A percentile compares a stretch with the other conserved stretches of the same genome.
Conservation (phyloP, 2,888 invertebrate genomes). For the Cataglyphis altisquamis region DNA sequence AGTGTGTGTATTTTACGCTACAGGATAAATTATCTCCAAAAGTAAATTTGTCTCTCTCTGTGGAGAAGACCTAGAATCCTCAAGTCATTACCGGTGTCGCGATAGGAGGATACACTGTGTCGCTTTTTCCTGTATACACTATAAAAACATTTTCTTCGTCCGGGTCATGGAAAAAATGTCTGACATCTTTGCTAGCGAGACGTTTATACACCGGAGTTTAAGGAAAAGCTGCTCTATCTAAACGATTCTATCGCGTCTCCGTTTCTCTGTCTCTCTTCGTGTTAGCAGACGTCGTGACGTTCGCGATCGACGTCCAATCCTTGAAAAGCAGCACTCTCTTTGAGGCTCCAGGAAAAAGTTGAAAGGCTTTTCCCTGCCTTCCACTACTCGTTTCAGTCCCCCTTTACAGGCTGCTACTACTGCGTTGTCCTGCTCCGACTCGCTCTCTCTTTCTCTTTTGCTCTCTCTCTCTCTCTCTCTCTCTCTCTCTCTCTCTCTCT, state of each 20-base stretch:
- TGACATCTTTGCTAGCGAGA: conserved; percentile 8
- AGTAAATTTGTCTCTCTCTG: conserved; percentile 36
- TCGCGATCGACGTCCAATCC: conserved; percentile 52
- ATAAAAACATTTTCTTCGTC: conserved; percentile 32
- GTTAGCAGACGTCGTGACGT: conserved; percentile 12
- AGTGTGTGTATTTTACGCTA: neutral
- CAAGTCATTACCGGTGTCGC: neutral
- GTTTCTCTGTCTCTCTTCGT: conserved; percentile 19
- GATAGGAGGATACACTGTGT: neutral
- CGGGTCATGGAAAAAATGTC: neutral
- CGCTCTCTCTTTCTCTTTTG: neutral
- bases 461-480: neutral
- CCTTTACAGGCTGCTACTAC: conserved; percentile 27
- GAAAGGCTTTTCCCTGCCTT: conserved; percentile 37
- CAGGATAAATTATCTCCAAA: conserved; percentile 30
- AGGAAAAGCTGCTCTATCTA: conserved; percentile 37
- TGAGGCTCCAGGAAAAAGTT: conserved; percentile 68
- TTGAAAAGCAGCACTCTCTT: conserved; percentile 64
- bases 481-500: neutral
- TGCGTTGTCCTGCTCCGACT: neutral
- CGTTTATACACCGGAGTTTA: conserved; percentile 44
- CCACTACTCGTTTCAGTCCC: conserved; percentile 3
- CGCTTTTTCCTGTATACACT: conserved; percentile 29
- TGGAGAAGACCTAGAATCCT: conserved; percentile 14
- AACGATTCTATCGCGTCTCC: conserved; percentile 29